phyloP scores from a whole-genome alignment of 2,113 vertebrate species.

The Acinonyx jubatus region DNA sequence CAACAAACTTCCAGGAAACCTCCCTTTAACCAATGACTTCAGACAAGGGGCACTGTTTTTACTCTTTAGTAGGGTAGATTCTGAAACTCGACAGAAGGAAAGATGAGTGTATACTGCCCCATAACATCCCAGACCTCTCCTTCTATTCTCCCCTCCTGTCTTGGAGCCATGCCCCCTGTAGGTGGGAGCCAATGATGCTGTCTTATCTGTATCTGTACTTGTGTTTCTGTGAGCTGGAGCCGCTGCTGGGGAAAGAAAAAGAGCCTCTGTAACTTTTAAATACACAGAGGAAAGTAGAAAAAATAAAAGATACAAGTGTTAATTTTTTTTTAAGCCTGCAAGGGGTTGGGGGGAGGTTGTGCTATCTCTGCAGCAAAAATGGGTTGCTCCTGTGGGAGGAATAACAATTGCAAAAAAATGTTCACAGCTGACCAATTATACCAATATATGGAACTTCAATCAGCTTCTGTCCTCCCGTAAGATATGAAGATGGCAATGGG shows the following conservation, averaged over 20 bases:
- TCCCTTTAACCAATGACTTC: not conserved
- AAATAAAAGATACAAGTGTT: conserved; percentile 18
- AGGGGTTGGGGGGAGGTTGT: not conserved
- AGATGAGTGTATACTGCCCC: not conserved
- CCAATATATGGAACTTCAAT: not conserved
- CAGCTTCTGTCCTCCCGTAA: not conserved
- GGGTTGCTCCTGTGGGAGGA: not conserved
- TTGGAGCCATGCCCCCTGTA: not conserved
- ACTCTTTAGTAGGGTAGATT: not conserved
- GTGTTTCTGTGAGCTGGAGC: not conserved
- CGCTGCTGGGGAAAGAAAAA: too few relatives aligned
- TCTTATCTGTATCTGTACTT: not conserved
- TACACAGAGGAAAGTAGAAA: conserved; percentile 7
- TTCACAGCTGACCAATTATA: not conserved
- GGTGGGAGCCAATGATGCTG: not conserved
- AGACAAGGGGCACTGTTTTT: not conserved
- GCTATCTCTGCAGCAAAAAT: not conserved
- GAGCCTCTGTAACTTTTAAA: not conserved
- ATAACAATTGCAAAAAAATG: not conserved
- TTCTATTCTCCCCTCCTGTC: not conserved
- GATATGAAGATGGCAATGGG: not conserved
- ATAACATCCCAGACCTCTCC: not conserved
- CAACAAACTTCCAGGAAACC: conserved; percentile 17
- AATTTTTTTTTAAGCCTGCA: not conserved
- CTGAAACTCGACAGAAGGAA: not conserved